Conservation (phyloP, 2,797 vertebrate genomes). For the Hippopotamyrus pictus region DNA sequence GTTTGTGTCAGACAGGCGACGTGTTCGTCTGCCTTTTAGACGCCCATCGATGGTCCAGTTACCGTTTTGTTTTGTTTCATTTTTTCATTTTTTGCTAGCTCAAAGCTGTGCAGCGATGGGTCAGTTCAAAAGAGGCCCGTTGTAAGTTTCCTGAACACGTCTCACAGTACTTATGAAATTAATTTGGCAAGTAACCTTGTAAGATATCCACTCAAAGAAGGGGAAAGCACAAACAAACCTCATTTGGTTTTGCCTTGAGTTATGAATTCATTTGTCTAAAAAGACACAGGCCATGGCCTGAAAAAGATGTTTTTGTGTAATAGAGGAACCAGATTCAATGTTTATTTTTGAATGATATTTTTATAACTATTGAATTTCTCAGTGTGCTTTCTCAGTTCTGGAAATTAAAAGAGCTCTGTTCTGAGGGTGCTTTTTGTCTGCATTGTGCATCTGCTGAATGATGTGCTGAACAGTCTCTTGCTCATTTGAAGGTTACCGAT, state of each 20-base stretch:
- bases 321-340: background rate
- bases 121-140: background rate
- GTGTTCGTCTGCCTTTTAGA: background rate
- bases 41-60: background rate
- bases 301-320: background rate
- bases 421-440: background rate
- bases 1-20: background rate
- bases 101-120: background rate
- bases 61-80: background rate
- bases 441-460: background rate
- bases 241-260: background rate
- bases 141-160: background rate
- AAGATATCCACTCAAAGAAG: background rate
- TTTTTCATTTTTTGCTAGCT: background rate
- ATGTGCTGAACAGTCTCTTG: background rate
- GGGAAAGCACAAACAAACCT: background rate
- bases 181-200: background rate
- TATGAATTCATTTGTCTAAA: background rate
- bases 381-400: background rate
- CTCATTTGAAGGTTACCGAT: conserved; percentile 9
- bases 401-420: background rate
- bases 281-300: background rate
- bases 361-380: background rate
- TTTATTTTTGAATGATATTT: background rate
- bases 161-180: background rate